These are phyloP conservation scores for Sorex araneus DNA, from an alignment of 2,113 vertebrate species.

Conservation along the genomic window DNA sequence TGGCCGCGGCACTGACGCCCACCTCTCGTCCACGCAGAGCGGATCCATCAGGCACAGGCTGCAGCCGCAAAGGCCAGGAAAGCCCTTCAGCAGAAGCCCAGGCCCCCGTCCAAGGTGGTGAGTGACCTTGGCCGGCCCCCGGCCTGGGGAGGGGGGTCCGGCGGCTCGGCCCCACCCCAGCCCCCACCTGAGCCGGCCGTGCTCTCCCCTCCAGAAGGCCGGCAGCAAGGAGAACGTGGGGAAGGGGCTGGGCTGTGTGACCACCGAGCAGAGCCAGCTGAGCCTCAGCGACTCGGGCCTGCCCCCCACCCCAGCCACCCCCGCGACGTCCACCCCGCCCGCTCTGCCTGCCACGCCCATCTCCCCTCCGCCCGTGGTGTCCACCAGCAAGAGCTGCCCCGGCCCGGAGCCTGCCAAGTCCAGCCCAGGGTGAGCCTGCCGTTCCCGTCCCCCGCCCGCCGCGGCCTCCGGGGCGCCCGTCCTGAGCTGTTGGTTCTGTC, in stretches of 20 bases:
- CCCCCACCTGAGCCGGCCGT: background rate
- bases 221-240: constrained; percentile 92
- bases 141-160: too few species aligned
- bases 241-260: constrained; percentile 88
- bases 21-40: constrained; percentile 89
- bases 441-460: too few species aligned
- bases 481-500: constrained; percentile 44
- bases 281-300: constrained; percentile 91
- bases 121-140: constrained; percentile 70
- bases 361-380: constrained; percentile 91
- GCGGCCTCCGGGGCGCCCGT: too few species aligned
- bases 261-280: constrained; percentile 90
- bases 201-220: constrained; percentile 91
- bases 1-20: background rate
- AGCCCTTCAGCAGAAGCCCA: constrained; percentile 98
- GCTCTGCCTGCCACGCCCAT: constrained; percentile 91
- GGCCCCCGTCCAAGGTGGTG: constrained; percentile 95
- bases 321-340: constrained; percentile 89
- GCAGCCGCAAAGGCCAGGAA: constrained; percentile 98
- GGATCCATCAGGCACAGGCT: constrained; percentile 98
- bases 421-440: constrained; percentile 91
- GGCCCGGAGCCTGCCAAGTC: constrained; percentile 92
- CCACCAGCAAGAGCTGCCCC: constrained; percentile 89
- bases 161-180: too few species aligned
- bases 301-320: constrained; percentile 91